Evolutionary conservation across 2,888 invertebrate genomes (phyloP).

Genomic region (Acleris cristana): DNA sequence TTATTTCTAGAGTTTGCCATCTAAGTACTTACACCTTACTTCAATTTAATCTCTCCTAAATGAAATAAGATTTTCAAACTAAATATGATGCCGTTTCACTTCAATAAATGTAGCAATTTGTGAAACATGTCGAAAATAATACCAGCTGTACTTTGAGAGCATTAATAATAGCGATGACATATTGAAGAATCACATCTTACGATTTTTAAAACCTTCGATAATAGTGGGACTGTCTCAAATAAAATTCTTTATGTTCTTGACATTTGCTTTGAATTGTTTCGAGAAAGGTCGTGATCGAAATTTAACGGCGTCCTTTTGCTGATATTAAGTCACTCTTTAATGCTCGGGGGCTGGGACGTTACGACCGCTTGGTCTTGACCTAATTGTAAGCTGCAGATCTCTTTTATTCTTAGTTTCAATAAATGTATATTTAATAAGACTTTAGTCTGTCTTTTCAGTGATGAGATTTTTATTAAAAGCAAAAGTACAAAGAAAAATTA

Average conservation of each 20-base stretch:
- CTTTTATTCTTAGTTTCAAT: neutral
- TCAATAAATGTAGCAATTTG: no score
- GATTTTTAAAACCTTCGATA: slow-evolving; percentile 15
- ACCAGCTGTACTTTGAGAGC: neutral
- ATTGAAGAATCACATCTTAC: neutral
- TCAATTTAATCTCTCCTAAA: neutral
- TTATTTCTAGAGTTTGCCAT: slow-evolving; percentile 23
- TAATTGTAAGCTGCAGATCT: neutral
- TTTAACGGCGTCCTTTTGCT: slow-evolving; percentile 48
- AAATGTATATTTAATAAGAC: no score
- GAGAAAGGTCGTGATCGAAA: slow-evolving; percentile 54
- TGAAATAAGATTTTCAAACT: no score
- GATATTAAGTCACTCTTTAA: slow-evolving; percentile 25
- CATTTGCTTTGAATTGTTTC: slow-evolving; percentile 60
- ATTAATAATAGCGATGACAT: neutral
- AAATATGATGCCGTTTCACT: no score
- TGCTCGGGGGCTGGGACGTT: neutral
- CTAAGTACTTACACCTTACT: slow-evolving; percentile 14
- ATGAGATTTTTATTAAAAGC: no score
- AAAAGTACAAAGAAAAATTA: no score
- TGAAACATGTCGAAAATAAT: neutral
- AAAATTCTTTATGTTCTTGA: slow-evolving; percentile 57
- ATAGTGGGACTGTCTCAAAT: slow-evolving; percentile 28
- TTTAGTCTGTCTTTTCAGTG: no score
- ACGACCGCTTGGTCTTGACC: slow-evolving; percentile 16